Evolutionary conservation across 2,888 invertebrate genomes (phyloP).

Genomic region (Mythimna lalbum): DNA sequence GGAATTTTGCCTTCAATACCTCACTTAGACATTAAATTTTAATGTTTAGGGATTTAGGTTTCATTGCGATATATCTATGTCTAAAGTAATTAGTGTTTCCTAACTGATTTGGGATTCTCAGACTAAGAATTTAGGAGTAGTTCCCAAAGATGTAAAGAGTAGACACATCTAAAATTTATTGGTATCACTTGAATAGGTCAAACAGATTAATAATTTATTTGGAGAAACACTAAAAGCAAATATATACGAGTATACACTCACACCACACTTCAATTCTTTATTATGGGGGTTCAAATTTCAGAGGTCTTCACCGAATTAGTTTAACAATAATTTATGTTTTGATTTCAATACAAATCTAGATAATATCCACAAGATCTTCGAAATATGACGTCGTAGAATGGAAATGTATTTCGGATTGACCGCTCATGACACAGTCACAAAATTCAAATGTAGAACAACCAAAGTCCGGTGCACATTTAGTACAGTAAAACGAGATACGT

Average conservation of each 20-base stretch:
- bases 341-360: no score
- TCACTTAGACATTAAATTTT: neutral
- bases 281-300: no score
- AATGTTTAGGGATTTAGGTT: constrained; percentile 17
- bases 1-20: neutral
- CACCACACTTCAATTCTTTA: no score
- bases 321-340: no score
- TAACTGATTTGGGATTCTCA: constrained; percentile 12
- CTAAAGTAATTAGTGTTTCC: constrained; percentile 26
- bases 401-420: no score
- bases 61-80: constrained; percentile 31
- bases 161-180: constrained; percentile 21
- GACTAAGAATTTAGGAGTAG: constrained; percentile 11
- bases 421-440: neutral
- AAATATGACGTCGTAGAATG: no score
- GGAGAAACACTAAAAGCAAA: no score
- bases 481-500: neutral
- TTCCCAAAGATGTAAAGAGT: constrained; percentile 3
- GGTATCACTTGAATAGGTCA: neutral
- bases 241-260: no score
- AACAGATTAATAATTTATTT: neutral
- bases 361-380: no score
- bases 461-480: neutral
- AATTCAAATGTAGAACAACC: neutral
- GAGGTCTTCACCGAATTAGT: no score